Base-by-base conservation (phyloP, 2,113 vertebrate genomes). In the Nycticorax nycticorax region DNA sequence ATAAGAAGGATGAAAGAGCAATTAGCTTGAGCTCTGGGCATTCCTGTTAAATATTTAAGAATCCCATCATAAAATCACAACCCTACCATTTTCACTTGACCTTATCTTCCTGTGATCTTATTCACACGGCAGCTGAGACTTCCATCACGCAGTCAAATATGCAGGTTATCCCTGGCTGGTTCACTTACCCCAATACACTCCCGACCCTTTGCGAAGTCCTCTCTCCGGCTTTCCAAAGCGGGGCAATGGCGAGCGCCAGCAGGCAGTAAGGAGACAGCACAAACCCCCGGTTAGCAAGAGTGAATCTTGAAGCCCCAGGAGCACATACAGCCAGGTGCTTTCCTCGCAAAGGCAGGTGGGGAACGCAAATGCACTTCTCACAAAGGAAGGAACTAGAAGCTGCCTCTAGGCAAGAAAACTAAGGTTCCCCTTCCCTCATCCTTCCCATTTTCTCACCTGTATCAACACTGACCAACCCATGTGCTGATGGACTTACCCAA, bases 51-150 rank as follows among this genome's bases (percentile, higher is more conserved):
- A 85, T 89, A 82, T 76, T 93, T 56, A 89, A 89, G 45, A 91
- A 89, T 79, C 57, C 27, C 68, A 10, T 76, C 27, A 89, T 45
- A 88, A 96, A 89, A 89, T 89, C 81, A 67, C 41, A 95, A 64
- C 26, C 27, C 48, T 39, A 57, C 28, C 11, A 39, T 85, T 92
- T 89, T 82, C 77, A 82, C 57, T 68, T 88, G 87, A 91, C 66
- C 77, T 85, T 39, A 39, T 91, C 69, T 91, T 76, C 66, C 48
- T 21, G 30, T 39, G 45, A 43, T 82, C 60, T 82, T 85, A 56
- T 5, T 66, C 82, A 74, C 6, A 59, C 2, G 15, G 84, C 47
- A 87, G 33, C 48, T 64, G 45, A 88, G 84, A 85, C 22, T 68
- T 85, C 23, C 39, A 69, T 8, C 4, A 1, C 30, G 48, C 37